Conservation (phyloP, 2,888 invertebrate species). For the Zele albiditarsus region DNA sequence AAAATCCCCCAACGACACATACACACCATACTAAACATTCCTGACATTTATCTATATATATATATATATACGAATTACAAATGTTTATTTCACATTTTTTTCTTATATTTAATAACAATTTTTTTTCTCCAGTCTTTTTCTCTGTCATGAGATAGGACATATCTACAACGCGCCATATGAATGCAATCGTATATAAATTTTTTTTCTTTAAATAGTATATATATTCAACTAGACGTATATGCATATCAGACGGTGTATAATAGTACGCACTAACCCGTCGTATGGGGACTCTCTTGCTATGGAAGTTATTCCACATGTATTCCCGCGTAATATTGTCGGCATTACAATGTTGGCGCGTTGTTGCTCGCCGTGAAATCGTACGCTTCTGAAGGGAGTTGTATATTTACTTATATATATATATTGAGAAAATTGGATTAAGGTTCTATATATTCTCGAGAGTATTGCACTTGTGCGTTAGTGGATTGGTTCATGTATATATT, state of each 20-base stretch:
- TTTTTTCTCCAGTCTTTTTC: neutral
- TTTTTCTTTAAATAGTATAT: no score
- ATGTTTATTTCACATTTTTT: no score
- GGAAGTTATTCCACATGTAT: slow-evolving; percentile 17
- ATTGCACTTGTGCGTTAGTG: neutral
- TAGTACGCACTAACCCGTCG: slow-evolving; percentile 30
- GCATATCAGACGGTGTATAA: slow-evolving; percentile 29
- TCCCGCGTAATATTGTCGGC: slow-evolving; percentile 9
- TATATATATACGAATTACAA: no score
- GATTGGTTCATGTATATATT: neutral
- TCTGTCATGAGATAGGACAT: neutral
- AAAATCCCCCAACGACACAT: no score
- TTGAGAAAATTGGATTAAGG: slow-evolving; percentile 59
- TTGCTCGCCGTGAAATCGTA: neutral
- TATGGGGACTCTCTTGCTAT: neutral
- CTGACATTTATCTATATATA: no score
- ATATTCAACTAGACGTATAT: slow-evolving; percentile 22
- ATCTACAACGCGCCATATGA: slow-evolving; percentile 2
- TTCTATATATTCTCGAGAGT: neutral
- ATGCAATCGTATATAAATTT: slow-evolving; percentile 5
- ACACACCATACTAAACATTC: no score
- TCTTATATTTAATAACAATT: no score
- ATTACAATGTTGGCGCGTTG: neutral
- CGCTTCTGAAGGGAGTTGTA: neutral
- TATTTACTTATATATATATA: slow-evolving; percentile 24